These are phyloP conservation scores for Cacatua alba DNA, from an alignment of 2,113 vertebrate genomes.

Conservation along the genomic window DNA sequence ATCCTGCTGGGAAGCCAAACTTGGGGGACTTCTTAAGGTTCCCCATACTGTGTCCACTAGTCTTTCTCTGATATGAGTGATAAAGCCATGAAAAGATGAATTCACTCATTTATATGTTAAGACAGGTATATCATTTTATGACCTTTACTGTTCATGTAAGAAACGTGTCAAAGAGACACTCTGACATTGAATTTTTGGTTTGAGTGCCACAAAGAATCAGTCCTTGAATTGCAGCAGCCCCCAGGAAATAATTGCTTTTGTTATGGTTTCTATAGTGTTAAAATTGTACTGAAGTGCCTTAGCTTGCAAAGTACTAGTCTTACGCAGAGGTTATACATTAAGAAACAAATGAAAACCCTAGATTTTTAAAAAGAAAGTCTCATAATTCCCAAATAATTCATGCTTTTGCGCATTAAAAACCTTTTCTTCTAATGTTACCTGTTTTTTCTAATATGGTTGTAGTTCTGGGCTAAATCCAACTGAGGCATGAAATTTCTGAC, in stretches of 20 bases:
- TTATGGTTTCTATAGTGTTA: neutral
- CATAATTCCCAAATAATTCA: neutral
- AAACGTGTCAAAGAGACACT: neutral
- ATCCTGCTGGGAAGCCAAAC: neutral
- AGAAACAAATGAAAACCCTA: neutral
- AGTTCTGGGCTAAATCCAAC: neutral
- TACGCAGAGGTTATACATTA: neutral
- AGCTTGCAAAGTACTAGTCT: neutral
- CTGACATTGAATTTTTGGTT: neutral
- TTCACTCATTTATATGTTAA: neutral
- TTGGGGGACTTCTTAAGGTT: neutral
- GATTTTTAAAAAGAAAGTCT: neutral
- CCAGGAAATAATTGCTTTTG: neutral
- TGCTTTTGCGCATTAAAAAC: neutral
- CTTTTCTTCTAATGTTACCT: neutral
- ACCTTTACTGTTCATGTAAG: neutral
- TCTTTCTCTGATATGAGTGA: neutral
- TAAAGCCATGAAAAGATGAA: neutral
- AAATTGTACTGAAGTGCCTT: neutral
- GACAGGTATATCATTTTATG: neutral
- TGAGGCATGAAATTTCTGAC: neutral
- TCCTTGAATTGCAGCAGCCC: neutral
- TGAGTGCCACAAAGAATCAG: neutral
- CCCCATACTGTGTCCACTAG: accelerated
- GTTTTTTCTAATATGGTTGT: neutral